Percentiles rank a stretch among this genome's conserved stretches.
phyloP scores from a whole-genome alignment of 2,113 vertebrate genomes.

The Okapia johnstoni region DNA sequence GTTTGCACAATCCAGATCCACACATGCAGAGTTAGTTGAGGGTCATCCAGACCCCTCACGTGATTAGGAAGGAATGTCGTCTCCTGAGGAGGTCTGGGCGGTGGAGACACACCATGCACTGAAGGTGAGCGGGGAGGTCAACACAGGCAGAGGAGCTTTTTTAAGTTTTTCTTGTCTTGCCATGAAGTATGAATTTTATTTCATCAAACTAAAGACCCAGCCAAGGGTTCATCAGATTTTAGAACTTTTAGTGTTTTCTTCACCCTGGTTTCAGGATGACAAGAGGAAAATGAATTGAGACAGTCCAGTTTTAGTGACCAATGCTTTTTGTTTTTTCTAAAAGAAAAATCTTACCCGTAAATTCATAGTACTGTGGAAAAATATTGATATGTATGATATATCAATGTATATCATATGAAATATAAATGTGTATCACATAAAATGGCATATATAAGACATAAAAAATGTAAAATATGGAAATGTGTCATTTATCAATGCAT shows the following conservation, averaged over 20 bases:
- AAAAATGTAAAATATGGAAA: not conserved
- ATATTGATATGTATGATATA: not conserved
- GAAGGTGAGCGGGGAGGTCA: not conserved
- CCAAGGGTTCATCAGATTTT: not conserved
- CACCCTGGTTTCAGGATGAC: not conserved
- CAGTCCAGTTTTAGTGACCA: not conserved
- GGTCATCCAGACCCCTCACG: not conserved
- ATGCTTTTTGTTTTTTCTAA: not conserved
- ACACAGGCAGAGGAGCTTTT: not conserved
- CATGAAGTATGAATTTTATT: not conserved
- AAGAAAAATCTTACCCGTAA: not conserved
- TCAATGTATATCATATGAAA: not conserved
- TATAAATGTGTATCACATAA: not conserved
- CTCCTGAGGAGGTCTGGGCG: not conserved
- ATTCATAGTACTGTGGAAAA: not conserved
- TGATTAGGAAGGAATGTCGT: not conserved
- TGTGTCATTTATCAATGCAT: not conserved
- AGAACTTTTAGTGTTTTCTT: not conserved
- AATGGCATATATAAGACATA: not conserved
- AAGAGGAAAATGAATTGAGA: not conserved
- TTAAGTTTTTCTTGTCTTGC: not conserved
- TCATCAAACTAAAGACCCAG: not conserved
- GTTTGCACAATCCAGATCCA: not conserved
- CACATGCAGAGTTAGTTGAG: not conserved
- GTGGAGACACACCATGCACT: not conserved